Evolutionary conservation across 2,113 vertebrate species (phyloP).

Genomic region (Tupaia tana): DNA sequence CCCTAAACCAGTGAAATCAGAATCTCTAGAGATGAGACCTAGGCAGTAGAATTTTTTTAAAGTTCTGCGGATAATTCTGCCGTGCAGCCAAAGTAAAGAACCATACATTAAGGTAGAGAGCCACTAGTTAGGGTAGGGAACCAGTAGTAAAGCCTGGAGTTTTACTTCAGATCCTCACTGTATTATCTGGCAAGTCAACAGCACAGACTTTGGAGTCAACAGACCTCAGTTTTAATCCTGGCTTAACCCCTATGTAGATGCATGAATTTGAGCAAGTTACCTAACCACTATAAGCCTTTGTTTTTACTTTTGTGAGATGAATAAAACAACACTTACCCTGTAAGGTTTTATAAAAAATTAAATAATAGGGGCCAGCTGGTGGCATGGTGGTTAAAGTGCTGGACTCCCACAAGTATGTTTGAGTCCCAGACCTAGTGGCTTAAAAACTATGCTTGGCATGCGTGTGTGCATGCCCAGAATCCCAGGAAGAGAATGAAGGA

Average conservation of each 20-base stretch:
- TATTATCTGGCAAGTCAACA: background rate
- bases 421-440: no score
- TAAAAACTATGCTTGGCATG: no score
- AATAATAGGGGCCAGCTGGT: no score
- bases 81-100: background rate
- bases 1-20: background rate
- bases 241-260: background rate
- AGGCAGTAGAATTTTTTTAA: background rate
- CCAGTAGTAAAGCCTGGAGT: background rate
- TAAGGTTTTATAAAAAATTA: background rate
- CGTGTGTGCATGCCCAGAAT: no score
- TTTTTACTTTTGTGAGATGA: constrained; percentile 33
- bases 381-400: no score
- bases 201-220: background rate
- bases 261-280: background rate
- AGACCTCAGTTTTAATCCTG: background rate
- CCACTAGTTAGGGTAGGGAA: background rate
- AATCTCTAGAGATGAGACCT: background rate
- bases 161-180: background rate
- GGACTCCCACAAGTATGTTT: no score
- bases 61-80: background rate
- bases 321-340: background rate
- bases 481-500: no score
- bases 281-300: background rate
- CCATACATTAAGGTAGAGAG: background rate